Percentiles rank a stretch among this genome's conserved stretches.
Evolutionary conservation across 2,888 invertebrate genomes (phyloP).

Genomic region (Amblyjoppa fuscipennis): DNA sequence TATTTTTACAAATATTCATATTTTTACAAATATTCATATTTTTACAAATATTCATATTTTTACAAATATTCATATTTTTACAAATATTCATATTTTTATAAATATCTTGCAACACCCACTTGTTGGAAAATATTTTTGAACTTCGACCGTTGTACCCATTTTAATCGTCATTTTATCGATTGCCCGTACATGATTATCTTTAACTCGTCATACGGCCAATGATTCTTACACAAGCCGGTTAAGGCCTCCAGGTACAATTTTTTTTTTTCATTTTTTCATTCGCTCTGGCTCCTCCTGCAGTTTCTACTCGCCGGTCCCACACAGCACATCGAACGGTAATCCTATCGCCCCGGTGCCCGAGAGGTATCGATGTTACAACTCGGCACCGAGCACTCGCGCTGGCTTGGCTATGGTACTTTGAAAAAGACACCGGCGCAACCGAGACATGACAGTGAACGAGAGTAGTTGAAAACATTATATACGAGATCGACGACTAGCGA

Average conservation of each 20-base stretch:
- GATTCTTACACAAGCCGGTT: slow-evolving; percentile 21
- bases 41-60: too few species aligned
- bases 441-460: slow-evolving; percentile 59
- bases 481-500: slow-evolving; percentile 58
- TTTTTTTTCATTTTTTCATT: not conserved
- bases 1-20: too few species aligned
- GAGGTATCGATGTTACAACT: slow-evolving; percentile 78
- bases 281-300: slow-evolving; percentile 50
- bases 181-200: not conserved
- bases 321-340: slow-evolving; percentile 80
- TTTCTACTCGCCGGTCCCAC: slow-evolving; percentile 67
- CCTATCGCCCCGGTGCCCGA: slow-evolving; percentile 73
- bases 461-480: slow-evolving; percentile 54
- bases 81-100: too few species aligned
- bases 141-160: not conserved
- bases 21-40: too few species aligned
- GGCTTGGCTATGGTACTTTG: slow-evolving; percentile 29
- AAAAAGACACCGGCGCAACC: slow-evolving; percentile 56
- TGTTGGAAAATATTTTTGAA: slow-evolving; percentile 17
- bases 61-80: too few species aligned
- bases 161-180: not conserved
- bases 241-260: slow-evolving; percentile 54
- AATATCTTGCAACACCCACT: slow-evolving; percentile 1
- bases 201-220: not conserved
- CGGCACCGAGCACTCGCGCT: slow-evolving; percentile 69